Percentiles rank a stretch among this genome's conserved stretches.
phyloP scores from a whole-genome alignment of 2,888 invertebrate genomes.

The Sphaerophoria rueppellii region DNA sequence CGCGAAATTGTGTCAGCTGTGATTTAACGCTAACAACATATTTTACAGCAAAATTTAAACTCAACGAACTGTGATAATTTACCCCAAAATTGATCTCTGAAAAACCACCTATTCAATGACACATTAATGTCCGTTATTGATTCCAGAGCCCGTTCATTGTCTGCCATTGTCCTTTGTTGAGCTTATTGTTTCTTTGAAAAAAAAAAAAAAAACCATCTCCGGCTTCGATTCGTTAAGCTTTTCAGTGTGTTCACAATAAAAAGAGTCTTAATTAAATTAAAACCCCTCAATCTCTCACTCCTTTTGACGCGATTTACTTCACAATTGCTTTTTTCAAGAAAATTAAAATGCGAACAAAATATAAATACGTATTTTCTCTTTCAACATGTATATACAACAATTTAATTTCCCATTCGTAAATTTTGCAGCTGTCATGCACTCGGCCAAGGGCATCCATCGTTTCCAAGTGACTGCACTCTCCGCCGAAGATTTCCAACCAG shows the following conservation, averaged over 20 bases:
- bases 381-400: neutral
- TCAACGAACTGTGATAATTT: too few species aligned
- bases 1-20: too few species aligned
- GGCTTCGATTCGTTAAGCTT: too few species aligned
- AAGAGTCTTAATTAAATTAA: conserved; percentile 12
- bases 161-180: too few species aligned
- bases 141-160: too few species aligned
- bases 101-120: too few species aligned
- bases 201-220: too few species aligned
- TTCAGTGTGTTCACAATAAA: neutral
- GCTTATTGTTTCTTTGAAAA: too few species aligned
- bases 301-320: neutral
- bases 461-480: conserved; percentile 87
- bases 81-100: too few species aligned
- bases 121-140: too few species aligned
- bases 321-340: neutral
- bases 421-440: conserved; percentile 86
- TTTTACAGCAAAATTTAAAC: too few species aligned
- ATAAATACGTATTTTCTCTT: conserved; percentile 73
- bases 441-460: conserved; percentile 89
- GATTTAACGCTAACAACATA: too few species aligned
- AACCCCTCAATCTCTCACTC: neutral
- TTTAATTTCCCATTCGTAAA: neutral
- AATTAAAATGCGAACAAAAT: neutral
- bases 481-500: conserved; percentile 91